Evolutionary conservation across 2,797 vertebrate genomes (phyloP), one percentile per base, ranked within the genome.

Genomic region (Semotilus atromaculatus): DNA sequence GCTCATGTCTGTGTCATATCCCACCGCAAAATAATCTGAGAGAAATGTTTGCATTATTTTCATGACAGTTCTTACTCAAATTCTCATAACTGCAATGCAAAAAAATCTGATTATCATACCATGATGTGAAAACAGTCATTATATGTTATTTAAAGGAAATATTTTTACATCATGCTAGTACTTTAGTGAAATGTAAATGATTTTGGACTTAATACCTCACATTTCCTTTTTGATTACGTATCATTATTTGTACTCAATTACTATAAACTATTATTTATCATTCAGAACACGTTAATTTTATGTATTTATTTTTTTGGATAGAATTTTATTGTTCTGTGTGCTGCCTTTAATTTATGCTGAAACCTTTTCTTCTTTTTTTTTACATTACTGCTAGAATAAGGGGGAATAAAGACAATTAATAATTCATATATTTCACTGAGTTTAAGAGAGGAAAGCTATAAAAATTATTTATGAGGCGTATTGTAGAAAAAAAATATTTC

Each of bases 371-470:
- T 9, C 10, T 36, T 11, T 43, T 72, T 38, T 26, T 10, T 26
- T 40, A 18, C 34, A 19, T 74, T 74, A 4, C 48, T 36, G 14
- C 48, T 64, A 45, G n/a, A 77, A 62, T 55, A 77, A 60, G 38
- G 5, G 19, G 26, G 11, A 90, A 87, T 86, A 86, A 81, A 90
- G 87, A 55, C 89, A 92, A 93, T 90, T 60, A 93, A 93, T 92
- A 93, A 90, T 89, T 93, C 90, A 94, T 95, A 94, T 95, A 95
- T 95, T 95, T 94, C 92, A 94, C 84, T 91, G 91, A 94, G 91
- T 93, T 91, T 93, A 93, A 91, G 90, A 94, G 88, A 94, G 91
- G 90, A 90, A 94, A 92, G 85, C 86, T 94, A 94, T 93, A 86
- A 91, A 58, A 94, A 94, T 91, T 14, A 94, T 95, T 94, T 94